A percentile compares a stretch with the other conserved stretches of the same genome.
These are phyloP conservation scores for Hydrochoerus hydrochaeris DNA, from an alignment of 2,113 vertebrate genomes.

Conservation along the genomic window DNA sequence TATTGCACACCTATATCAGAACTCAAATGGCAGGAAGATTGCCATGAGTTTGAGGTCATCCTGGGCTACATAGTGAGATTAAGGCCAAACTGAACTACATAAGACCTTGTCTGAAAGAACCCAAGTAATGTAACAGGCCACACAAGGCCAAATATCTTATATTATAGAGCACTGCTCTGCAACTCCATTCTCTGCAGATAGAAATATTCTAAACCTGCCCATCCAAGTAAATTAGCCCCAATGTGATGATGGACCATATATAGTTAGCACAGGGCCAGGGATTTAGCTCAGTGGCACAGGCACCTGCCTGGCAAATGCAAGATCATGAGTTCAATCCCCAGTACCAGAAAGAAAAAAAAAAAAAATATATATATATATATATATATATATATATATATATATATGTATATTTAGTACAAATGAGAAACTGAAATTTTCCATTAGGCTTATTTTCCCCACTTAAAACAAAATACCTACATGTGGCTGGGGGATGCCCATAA, in stretches of 20 bases:
- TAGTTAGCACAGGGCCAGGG: neutral
- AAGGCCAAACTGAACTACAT: neutral
- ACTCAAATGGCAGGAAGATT: neutral
- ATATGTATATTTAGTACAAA: neutral
- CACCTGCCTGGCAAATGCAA: no score
- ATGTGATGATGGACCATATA: neutral
- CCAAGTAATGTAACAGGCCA: neutral
- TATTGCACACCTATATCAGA: neutral
- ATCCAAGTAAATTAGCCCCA: neutral
- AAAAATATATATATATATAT: no score
- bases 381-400: no score
- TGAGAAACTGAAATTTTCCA: neutral
- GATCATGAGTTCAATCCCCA: no score
- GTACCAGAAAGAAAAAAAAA: no score
- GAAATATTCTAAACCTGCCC: neutral
- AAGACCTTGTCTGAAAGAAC: neutral
- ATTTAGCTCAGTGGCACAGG: no score
- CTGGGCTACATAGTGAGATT: neutral
- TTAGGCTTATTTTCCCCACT: neutral
- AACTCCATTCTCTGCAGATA: slow-evolving; percentile 19
- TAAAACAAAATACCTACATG: neutral
- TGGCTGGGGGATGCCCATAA: neutral
- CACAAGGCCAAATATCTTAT: neutral
- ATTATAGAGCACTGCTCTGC: neutral
- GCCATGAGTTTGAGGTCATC: neutral